phyloP scores from a whole-genome alignment of 2,797 vertebrate species.

The Argentina silus region DNA sequence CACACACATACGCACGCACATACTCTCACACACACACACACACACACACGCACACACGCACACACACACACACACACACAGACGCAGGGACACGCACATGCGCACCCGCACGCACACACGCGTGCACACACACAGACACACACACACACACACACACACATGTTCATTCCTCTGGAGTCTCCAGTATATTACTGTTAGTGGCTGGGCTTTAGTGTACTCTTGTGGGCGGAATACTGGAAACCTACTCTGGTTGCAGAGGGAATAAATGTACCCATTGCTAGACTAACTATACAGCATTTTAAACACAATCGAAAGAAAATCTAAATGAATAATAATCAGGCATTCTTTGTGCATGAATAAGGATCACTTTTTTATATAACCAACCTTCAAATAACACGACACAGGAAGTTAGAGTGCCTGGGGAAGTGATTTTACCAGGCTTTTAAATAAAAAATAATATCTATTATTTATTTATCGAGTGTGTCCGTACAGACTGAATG shows the following conservation, averaged over 20 bases:
- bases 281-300: no score
- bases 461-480: slow-evolving; percentile 72
- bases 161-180: slow-evolving; percentile 47
- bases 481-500: slow-evolving; percentile 66
- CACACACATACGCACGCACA: slow-evolving; percentile 1
- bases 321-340: no score
- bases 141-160: slow-evolving; percentile 15
- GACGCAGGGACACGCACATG: slow-evolving; percentile 11
- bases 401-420: no score
- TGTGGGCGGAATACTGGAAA: background rate
- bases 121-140: slow-evolving; percentile 11
- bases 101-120: no score
- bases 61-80: slow-evolving; percentile 21
- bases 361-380: no score
- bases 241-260: no score
- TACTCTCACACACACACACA: slow-evolving; percentile 8
- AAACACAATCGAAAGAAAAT: no score
- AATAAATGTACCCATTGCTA: no score
- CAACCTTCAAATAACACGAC: no score
- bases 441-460: slow-evolving; percentile 59
- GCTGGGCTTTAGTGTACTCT: slow-evolving; percentile 9
- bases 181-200: slow-evolving; percentile 14
- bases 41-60: slow-evolving; percentile 10
- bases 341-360: no score
- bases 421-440: no score